Base-by-base conservation (phyloP, 2,797 vertebrate species). In the Pipistrellus pipistrellus region DNA sequence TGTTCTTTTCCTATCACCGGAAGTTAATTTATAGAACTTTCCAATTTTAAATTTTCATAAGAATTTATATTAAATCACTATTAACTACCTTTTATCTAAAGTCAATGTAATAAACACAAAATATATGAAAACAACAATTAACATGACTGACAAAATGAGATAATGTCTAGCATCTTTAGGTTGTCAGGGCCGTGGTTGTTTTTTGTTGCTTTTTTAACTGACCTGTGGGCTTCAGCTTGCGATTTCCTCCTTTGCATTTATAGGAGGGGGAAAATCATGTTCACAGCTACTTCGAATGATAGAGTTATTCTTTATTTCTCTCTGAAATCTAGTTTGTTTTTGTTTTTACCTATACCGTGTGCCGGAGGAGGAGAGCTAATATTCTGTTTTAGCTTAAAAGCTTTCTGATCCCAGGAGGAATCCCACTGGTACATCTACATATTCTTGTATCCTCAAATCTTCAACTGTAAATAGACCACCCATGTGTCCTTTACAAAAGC, bases 21-120 rank as follows among this genome's bases (percentile, higher is more conserved):
- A 85, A 85, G 41, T 48, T 38, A 78, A 51, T 73, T 80, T 88
- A 55, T 83, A 90, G 25, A 48, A 77, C 55, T 69, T 38, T 12
- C 41, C 51, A 75, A 55, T 75, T 68, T 77, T 90, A 93, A 95
- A 87, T 57, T 85, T 82, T 35, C 57, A 9, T 55, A 81, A 71
- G 23, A 84, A 92, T 92, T 93, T 95, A 71, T 66, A 92, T 62
- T 94, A 85, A 93, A 53, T 12, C 25, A 32, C 17, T 14, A 53
- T 59, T 66, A 84, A 83, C 27, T 75, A 69, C 14, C 3, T 83
- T 18, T 85, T 75, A 66, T 71, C 44, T 69, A 76, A 59, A 89
- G 2, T 59, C 46, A 86, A 93, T 71, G 13, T 57, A 14, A 4
- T 41, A 89, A 66, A 38, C 41, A 55, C 1, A 75, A 73, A 80